These are phyloP conservation scores for Dendrolimus houi DNA, from an alignment of 2,888 invertebrate species.

Conservation along the genomic window DNA sequence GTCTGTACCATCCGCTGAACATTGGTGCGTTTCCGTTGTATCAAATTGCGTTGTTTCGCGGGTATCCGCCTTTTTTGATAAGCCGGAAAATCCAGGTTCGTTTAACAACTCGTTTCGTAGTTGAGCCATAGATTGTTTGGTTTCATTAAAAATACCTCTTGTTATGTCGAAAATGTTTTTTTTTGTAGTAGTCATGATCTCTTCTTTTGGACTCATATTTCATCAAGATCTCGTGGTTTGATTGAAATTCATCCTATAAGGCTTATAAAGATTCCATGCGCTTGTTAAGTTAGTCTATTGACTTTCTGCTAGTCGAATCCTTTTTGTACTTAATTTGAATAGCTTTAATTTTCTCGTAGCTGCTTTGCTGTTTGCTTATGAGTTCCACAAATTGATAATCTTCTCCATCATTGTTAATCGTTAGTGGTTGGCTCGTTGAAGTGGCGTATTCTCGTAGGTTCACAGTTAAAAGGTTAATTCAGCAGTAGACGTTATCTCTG, in stretches of 20 bases:
- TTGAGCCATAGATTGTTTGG: background rate
- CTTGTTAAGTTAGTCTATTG: conserved; percentile 4
- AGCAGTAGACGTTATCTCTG: no score
- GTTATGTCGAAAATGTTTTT: background rate
- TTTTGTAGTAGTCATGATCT: background rate
- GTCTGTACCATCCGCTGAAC: background rate
- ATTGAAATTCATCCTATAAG: conserved; percentile 1
- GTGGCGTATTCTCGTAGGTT: no score
- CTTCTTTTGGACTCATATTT: background rate
- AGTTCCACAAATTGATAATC: background rate
- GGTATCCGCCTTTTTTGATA: background rate
- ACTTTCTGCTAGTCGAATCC: conserved; percentile 3
- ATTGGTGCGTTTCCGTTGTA: background rate
- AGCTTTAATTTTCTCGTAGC: conserved; percentile 3
- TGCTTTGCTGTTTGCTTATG: conserved; percentile 3
- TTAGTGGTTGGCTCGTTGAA: background rate
- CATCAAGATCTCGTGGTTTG: background rate
- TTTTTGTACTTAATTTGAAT: conserved; percentile 3
- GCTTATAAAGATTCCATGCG: conserved; percentile 1
- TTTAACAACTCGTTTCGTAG: background rate
- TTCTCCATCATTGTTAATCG: background rate
- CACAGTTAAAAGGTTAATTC: no score
- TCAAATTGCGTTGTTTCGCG: background rate
- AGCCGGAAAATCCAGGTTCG: background rate
- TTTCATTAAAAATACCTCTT: background rate